phyloP scores from a whole-genome alignment of 2,113 vertebrate genomes.

The Abramis brama region DNA sequence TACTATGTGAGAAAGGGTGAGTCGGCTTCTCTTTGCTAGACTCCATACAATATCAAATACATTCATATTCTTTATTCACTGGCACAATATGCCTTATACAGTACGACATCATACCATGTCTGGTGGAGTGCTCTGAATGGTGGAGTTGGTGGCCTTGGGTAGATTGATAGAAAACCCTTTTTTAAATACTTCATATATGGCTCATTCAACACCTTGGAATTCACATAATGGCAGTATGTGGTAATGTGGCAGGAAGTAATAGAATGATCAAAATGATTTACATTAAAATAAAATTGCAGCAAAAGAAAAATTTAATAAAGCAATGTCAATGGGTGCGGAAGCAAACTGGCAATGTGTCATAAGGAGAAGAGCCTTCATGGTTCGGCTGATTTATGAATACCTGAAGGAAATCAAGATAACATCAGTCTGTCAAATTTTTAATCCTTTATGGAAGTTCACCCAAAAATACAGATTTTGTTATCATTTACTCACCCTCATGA shows the following conservation, averaged over 20 bases:
- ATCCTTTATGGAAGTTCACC: not conserved
- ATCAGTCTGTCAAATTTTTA: not conserved
- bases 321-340: not conserved
- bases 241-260: not conserved
- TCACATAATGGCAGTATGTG: not conserved
- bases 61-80: slow-evolving; percentile 31
- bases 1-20: slow-evolving; percentile 13
- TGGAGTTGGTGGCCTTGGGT: slow-evolving; percentile 44
- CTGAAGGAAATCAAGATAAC: not conserved
- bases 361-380: slow-evolving; percentile 11
- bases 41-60: slow-evolving; percentile 37
- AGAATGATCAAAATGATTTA: slow-evolving; percentile 9
- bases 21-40: slow-evolving; percentile 10
- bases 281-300: not conserved
- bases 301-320: not conserved
- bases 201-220: slow-evolving; percentile 35
- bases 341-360: not conserved
- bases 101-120: not conserved
- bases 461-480: not conserved
- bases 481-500: not conserved
- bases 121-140: slow-evolving; percentile 31
- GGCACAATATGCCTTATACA: slow-evolving; percentile 23
- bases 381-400: not conserved
- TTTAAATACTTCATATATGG: slow-evolving; percentile 37
- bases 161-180: slow-evolving; percentile 14